Conservation (phyloP, 1,140 invertebrate genomes). For the Neodiprion fabricii region DNA sequence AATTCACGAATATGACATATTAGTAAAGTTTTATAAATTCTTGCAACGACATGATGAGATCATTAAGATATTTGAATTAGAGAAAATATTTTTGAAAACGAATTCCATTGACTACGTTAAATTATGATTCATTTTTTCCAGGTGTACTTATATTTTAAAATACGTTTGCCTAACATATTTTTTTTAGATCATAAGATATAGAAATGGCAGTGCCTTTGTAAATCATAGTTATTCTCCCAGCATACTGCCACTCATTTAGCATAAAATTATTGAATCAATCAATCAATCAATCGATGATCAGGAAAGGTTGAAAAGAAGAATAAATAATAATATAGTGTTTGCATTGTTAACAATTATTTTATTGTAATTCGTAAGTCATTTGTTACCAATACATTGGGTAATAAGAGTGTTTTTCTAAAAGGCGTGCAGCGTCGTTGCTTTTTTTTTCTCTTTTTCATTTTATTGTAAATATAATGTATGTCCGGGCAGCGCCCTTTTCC, state of each 20-base stretch:
- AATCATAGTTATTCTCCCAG: too few species aligned
- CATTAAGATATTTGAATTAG: too few species aligned
- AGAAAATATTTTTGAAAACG: too few species aligned
- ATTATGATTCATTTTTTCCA: background rate
- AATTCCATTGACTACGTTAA: background rate
- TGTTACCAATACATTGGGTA: background rate
- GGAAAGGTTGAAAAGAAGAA: background rate
- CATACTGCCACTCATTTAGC: conserved; percentile 2
- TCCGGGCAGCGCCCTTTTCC: background rate
- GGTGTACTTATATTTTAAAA: background rate
- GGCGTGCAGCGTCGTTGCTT: background rate
- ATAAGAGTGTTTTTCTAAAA: background rate
- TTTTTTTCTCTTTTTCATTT: background rate
- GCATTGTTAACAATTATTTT: conserved; percentile 1
- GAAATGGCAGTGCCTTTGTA: conserved; percentile 12
- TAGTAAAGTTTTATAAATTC: too few species aligned
- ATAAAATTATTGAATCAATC: background rate
- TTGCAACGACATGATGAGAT: too few species aligned
- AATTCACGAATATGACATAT: too few species aligned
- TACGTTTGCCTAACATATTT: background rate
- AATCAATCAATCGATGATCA: background rate
- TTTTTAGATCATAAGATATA: background rate
- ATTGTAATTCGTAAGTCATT: conserved; percentile 12
- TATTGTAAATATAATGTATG: background rate
- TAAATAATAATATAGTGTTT: conserved; percentile 4